Evolutionary conservation across 2,113 vertebrate genomes (phyloP).

Genomic region (Ceyx margarethae): DNA sequence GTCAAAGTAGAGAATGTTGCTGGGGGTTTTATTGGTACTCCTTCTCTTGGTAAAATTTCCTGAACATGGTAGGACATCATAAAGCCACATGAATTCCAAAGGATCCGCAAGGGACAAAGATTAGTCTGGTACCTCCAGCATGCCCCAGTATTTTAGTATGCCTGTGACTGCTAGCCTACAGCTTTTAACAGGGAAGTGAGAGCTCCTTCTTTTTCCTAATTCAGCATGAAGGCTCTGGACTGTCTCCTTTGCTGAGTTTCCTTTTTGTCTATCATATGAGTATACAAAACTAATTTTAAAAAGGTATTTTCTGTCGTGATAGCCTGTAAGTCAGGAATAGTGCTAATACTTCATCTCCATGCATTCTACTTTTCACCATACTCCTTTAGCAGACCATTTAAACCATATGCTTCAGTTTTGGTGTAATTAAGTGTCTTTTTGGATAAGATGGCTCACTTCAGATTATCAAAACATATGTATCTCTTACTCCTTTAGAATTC

Average conservation of each 20-base stretch:
- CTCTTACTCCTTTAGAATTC: slow-evolving; percentile 14
- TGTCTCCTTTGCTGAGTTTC: neutral
- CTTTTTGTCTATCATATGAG: neutral
- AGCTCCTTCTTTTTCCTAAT: neutral
- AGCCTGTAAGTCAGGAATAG: neutral
- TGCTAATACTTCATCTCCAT: slow-evolving; percentile 23
- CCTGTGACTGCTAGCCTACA: neutral
- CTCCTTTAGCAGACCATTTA: slow-evolving; percentile 18
- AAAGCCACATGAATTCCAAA: neutral
- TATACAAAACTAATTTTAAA: neutral
- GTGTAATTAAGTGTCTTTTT: slow-evolving; percentile 51
- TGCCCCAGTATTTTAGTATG: neutral
- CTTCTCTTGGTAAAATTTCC: neutral
- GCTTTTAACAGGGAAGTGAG: neutral
- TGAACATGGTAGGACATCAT: neutral
- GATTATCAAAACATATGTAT: slow-evolving; percentile 48
- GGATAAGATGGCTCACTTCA: slow-evolving; percentile 38
- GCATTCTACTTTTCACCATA: slow-evolving; percentile 3
- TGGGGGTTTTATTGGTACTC: neutral
- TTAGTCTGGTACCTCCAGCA: neutral
- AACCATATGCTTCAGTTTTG: slow-evolving; percentile 47
- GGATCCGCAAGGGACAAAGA: neutral
- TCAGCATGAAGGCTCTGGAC: rapidly evolving
- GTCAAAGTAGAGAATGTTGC: neutral
- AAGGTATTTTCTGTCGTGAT: neutral